Percentiles rank a stretch among this genome's conserved stretches.
phyloP scores from a whole-genome alignment of 2,113 vertebrate genomes.

The Balaenoptera acutorostrata region DNA sequence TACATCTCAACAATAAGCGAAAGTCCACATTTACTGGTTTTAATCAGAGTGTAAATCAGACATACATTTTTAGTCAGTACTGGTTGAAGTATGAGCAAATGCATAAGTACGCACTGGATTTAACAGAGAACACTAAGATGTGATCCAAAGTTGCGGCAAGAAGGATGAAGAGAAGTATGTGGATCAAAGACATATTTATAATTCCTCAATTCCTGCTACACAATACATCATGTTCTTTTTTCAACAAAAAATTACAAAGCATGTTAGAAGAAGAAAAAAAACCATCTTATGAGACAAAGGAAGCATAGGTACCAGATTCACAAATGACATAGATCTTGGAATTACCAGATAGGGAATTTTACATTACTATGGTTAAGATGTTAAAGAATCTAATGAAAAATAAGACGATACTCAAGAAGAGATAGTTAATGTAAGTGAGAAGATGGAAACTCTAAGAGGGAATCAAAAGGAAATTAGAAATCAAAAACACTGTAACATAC shows the following conservation, averaged over 20 bases:
- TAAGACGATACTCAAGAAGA: not conserved
- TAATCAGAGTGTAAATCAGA: not conserved
- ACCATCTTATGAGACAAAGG: not conserved
- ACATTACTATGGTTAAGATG: not conserved
- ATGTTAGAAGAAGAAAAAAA: not conserved
- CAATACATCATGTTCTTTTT: not conserved
- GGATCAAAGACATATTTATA: not conserved
- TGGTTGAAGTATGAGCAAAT: not conserved
- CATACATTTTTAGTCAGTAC: not conserved
- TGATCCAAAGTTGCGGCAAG: not conserved
- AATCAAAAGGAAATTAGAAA: not conserved
- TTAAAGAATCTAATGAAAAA: not conserved
- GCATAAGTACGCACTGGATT: not conserved
- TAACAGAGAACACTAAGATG: not conserved
- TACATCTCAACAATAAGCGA: not conserved
- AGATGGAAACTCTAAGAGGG: not conserved
- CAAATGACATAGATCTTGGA: not conserved
- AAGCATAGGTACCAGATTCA: not conserved
- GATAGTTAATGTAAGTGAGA: not conserved
- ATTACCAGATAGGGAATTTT: not conserved
- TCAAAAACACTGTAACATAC: not conserved
- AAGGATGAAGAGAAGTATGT: not conserved
- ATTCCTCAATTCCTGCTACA: not conserved
- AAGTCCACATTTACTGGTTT: not conserved
- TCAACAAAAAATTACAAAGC: not conserved